Evolutionary conservation across 2,113 vertebrate genomes (phyloP).

Genomic region (western clawed frog (Xenopus tropicalis)): DNA sequence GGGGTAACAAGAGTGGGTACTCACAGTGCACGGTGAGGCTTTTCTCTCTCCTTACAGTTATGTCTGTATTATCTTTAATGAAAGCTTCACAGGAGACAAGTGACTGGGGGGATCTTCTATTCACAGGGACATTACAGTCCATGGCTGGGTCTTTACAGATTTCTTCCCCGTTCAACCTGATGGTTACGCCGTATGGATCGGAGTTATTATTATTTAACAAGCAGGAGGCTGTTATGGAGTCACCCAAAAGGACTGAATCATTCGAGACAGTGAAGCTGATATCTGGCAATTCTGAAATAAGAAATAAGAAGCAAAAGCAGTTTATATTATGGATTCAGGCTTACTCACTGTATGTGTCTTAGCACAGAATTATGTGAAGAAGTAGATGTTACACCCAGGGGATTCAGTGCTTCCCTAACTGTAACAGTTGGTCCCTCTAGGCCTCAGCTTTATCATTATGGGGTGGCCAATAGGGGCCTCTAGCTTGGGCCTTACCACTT

Average conservation of each 20-base stretch:
- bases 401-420: no score
- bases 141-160: no score
- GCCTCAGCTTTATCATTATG: no score
- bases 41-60: background rate
- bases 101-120: background rate
- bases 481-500: no score
- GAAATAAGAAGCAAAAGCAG: no score
- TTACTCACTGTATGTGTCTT: no score
- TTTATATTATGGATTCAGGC: no score
- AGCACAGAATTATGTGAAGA: no score
- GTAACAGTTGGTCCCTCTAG: no score
- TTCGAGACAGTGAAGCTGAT: background rate
- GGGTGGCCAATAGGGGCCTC: no score
- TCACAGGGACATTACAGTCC: background rate
- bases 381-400: no score
- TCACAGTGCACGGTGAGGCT: slow-evolving; percentile 6
- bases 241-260: background rate
- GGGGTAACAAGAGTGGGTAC: background rate
- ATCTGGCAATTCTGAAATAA: background rate
- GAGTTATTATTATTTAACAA: background rate
- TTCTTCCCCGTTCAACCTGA: background rate
- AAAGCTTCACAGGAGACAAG: background rate
- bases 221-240: background rate
- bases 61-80: background rate
- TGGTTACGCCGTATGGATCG: background rate